Percentiles rank a stretch among this genome's conserved stretches.
Conservation (phyloP, 2,113 vertebrate genomes). For the Apodemus speciosus region DNA sequence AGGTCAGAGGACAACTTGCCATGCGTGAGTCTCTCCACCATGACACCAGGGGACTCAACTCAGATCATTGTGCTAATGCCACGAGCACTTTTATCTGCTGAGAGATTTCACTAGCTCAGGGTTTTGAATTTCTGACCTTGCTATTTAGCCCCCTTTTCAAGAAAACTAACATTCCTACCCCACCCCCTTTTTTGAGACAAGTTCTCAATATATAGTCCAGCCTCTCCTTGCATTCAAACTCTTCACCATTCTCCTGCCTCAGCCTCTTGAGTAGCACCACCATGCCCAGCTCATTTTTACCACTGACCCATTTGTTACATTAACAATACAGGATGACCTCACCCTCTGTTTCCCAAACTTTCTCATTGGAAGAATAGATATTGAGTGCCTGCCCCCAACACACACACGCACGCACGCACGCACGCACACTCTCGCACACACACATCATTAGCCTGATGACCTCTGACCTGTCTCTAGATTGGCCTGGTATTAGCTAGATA, state of each 20-base stretch:
- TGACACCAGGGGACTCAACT: not conserved
- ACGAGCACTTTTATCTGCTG: not conserved
- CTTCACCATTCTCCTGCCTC: not conserved
- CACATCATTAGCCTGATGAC: not conserved
- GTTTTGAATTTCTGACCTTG: not conserved
- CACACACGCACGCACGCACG: not conserved
- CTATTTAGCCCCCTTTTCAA: not conserved
- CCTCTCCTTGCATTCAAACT: not conserved
- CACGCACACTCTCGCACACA: no score
- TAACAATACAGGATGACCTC: not conserved
- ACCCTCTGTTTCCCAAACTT: not conserved
- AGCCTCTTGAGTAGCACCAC: not conserved
- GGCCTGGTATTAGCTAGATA: not conserved
- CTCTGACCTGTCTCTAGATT: not conserved
- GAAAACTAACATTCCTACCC: not conserved
- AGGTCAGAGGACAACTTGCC: not conserved
- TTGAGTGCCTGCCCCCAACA: not conserved
- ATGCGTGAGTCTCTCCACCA: not conserved
- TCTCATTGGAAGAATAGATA: not conserved
- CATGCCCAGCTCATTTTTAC: not conserved
- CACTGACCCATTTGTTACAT: not conserved
- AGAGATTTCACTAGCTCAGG: not conserved
- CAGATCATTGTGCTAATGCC: not conserved
- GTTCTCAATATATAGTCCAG: not conserved
- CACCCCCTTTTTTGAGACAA: not conserved